Evolutionary conservation across 2,797 vertebrate species (phyloP).

Genomic region (Enteromius paludinosus): DNA sequence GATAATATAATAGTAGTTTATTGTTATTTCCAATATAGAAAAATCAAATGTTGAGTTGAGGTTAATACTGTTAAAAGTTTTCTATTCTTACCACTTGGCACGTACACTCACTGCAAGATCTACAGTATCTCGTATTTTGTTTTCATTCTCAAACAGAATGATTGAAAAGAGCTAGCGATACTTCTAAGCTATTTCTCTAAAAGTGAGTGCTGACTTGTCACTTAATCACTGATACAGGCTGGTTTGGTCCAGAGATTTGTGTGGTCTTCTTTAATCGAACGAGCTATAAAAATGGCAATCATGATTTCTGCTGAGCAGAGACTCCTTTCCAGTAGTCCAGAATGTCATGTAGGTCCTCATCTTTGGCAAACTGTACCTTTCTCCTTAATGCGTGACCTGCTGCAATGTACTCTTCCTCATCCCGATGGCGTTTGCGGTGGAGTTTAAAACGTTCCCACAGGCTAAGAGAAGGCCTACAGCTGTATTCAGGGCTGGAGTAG

Average conservation of each 20-base stretch:
- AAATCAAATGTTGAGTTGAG: constrained; percentile 74
- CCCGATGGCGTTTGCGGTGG: constrained; percentile 92
- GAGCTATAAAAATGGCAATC: constrained; percentile 70
- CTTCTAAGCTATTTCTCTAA: constrained; percentile 60
- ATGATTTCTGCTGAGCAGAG: constrained; percentile 97
- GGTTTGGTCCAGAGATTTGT: constrained; percentile 80
- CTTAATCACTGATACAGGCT: constrained; percentile 61
- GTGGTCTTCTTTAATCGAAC: constrained; percentile 38
- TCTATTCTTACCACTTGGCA: constrained; percentile 82
- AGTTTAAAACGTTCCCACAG: constrained; percentile 97
- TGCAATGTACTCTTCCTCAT: constrained; percentile 92
- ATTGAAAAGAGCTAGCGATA: constrained; percentile 61
- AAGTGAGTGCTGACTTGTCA: constrained; percentile 51
- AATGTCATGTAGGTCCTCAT: constrained; percentile 99
- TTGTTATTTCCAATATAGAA: constrained; percentile 75
- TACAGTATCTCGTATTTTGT: constrained; percentile 56
- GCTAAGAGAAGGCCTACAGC: constrained; percentile 88
- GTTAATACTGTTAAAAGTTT: constrained; percentile 76
- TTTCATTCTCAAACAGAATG: constrained; percentile 57
- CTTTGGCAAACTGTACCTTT: constrained; percentile 99
- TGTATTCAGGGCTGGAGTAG: constrained; percentile 92
- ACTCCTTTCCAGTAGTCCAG: constrained; percentile 99
- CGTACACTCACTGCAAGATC: constrained; percentile 67
- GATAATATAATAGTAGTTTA: constrained; percentile 76
- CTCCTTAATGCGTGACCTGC: constrained; percentile 94